phyloP scores from a whole-genome alignment of 2,888 invertebrate species.

The Bhutanitis thaidina region DNA sequence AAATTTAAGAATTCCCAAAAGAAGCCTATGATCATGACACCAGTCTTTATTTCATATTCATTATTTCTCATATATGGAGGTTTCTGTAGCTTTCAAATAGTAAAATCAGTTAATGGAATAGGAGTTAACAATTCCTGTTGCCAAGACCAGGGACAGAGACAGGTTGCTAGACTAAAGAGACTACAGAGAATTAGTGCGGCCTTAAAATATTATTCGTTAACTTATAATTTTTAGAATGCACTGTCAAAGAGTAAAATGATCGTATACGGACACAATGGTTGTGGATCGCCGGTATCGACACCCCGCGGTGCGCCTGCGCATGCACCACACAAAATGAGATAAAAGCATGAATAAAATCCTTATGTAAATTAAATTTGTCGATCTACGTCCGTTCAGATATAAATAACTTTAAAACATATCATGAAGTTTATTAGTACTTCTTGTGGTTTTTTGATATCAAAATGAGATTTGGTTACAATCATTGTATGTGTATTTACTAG shows the following conservation, averaged over 20 bases:
- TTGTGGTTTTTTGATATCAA: slow-evolving; percentile 16
- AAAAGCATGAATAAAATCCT: slow-evolving; percentile 68
- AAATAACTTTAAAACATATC: slow-evolving; percentile 23
- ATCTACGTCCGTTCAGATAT: slow-evolving; percentile 38
- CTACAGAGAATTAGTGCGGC: slow-evolving; percentile 41
- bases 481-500: slow-evolving; percentile 11
- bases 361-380: slow-evolving; percentile 74
- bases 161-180: slow-evolving; percentile 1
- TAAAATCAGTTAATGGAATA: no score
- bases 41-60: no score
- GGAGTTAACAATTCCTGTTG: no score
- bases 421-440: slow-evolving; percentile 17
- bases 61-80: no score
- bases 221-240: slow-evolving; percentile 68
- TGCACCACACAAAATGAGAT: slow-evolving; percentile 57
- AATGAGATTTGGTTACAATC: slow-evolving; percentile 17
- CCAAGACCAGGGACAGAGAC: neutral
- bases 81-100: no score
- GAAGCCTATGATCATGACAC: no score
- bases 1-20: no score
- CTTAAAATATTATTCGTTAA: slow-evolving; percentile 54
- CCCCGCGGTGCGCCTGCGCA: slow-evolving; percentile 63
- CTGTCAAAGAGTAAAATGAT: slow-evolving; percentile 63
- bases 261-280: slow-evolving; percentile 68
- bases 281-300: slow-evolving; percentile 48